Base-by-base conservation (phyloP, 1,140 invertebrate genomes). In the Fopius arisanus region DNA sequence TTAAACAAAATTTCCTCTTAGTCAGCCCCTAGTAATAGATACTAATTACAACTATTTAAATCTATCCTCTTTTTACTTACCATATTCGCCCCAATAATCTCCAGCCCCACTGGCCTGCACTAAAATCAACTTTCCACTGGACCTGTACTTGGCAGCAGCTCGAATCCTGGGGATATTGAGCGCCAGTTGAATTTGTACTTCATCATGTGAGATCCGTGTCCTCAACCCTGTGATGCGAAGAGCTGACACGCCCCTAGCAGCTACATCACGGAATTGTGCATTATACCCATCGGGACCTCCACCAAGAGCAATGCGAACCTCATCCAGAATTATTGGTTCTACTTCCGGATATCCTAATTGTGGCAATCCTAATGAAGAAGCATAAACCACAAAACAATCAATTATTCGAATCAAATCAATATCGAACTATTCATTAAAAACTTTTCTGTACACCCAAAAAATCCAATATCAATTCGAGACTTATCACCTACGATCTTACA, bases 11-110 rank as follows among this genome's bases (percentile, higher is more conserved):
- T n/a, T 31, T 31, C 3, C 29, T 31, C 7, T 31, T 31, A 31
- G 29, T 7, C 29, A 31, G 7, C 29, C 7, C 7, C 29, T 31
- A 31, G 3, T 7, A 31, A 31, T 31, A 3, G n/a, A n/a, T 31
- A 3, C 29, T 31, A 31, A 3, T n/a, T n/a, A n/a, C 14, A 21
- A 23, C 5, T 63, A 21, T 59, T 51, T 51, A 14, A 2, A 19
- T 33, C 19, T 16, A 31, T 31, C 7, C 7, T 31, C 3, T 31
- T 3, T 31, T 31, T 31, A 48, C 83, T 84, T 82, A 95, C 94
- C 92, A 82, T 96, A 96, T 89, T 95, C 93, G 37, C 94, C 94
- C 94, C 94, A 96, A 83, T 95, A 96, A 83, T 95, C 93, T 2
- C 94, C 94, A 68, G 93, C 92, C 3, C 94, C 94, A 9, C 93